Percentiles rank a stretch among this genome's conserved stretches.
Evolutionary conservation across 2,113 vertebrate genomes (phyloP).

Genomic region (Neogobius melanostomus): DNA sequence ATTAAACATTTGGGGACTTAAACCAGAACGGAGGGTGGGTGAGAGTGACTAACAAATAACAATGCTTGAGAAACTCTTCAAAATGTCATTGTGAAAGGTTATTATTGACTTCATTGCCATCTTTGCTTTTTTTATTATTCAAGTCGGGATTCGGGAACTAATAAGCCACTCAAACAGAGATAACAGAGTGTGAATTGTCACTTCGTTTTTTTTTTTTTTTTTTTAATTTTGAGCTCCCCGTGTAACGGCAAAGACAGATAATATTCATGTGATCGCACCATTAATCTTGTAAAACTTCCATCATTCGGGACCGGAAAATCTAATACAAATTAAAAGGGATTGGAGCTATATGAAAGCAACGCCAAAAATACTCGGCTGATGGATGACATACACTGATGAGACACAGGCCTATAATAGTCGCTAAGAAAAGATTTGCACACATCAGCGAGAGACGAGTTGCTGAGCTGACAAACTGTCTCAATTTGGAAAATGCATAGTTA

Average conservation of each 20-base stretch:
- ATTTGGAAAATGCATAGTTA: constrained; percentile 5
- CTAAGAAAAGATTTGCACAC: constrained; percentile 20
- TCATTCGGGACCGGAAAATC: background rate
- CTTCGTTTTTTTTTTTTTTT: constrained; percentile 1
- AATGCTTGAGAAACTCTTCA: constrained; percentile 51
- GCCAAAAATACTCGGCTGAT: background rate
- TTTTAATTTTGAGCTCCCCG: constrained; percentile 3
- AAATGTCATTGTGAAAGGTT: constrained; percentile 38
- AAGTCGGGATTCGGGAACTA: constrained; percentile 14
- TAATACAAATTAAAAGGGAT: background rate
- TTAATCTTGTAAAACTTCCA: constrained; percentile 3
- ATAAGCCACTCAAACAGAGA: constrained; percentile 17
- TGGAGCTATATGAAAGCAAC: background rate
- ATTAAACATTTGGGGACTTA: constrained; percentile 63
- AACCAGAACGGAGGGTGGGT: constrained; percentile 47
- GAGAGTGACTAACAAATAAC: constrained; percentile 45
- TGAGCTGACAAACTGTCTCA: constrained; percentile 6
- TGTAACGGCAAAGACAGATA: background rate
- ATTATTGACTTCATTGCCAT: constrained; percentile 27
- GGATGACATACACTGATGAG: constrained; percentile 3
- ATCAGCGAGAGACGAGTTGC: constrained; percentile 10
- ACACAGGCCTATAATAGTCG: constrained; percentile 13
- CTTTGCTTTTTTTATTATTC: constrained; percentile 17
- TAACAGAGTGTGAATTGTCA: constrained; percentile 1
- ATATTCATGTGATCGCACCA: background rate